Evolutionary conservation across 1,140 invertebrate genomes (phyloP), one percentile per base, ranked within the genome.

Genomic region (Drosophila fuyamai): DNA sequence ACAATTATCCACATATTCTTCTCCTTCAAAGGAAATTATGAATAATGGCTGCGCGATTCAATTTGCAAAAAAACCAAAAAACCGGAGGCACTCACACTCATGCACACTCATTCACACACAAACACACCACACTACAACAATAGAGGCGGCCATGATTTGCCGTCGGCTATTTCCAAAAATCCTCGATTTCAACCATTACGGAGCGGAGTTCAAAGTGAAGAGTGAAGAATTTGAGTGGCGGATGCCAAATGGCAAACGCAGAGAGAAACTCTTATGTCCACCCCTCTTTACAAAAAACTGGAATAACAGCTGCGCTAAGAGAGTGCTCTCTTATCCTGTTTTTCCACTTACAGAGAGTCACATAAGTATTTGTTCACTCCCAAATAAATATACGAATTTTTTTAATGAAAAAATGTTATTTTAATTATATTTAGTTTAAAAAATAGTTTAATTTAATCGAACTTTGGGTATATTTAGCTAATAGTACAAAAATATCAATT

Each of bases 21-120:
- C 32, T 29, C 40, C 44, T 72, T 60, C 7, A 44, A 57, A 72
- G 54, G 51, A 80, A 72, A 82, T 76, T 14, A 83, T 92, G 75
- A 81, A 75, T 89, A 92, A 92, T 92, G 90, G 86, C 90, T 80
- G 83, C 76, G 55, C 59, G 44, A 55, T 63, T 75, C 71, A 88
- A 90, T 80, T 83, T 80, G 70, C 82, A 78, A 85, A 78, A 79
- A 86, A 78, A 7, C 63, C 47, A 60, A 41, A 48, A 27, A 88
- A 73, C 72, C 59, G 63, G 46, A 60, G 38, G 56, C 44, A 55
- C 76, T 46, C 29, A 54, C 40, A 53, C 41, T 47, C 9, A 61
- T 2, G n/a, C 51, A 66, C 43, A 50, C 29, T 47, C 35, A 29
- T 18, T 23, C 14, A 27, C 43, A 56, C 18, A 9, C 32, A 66